Base-by-base conservation (phyloP, 1,140 invertebrate genomes). In the Drosophila kanapiae region DNA sequence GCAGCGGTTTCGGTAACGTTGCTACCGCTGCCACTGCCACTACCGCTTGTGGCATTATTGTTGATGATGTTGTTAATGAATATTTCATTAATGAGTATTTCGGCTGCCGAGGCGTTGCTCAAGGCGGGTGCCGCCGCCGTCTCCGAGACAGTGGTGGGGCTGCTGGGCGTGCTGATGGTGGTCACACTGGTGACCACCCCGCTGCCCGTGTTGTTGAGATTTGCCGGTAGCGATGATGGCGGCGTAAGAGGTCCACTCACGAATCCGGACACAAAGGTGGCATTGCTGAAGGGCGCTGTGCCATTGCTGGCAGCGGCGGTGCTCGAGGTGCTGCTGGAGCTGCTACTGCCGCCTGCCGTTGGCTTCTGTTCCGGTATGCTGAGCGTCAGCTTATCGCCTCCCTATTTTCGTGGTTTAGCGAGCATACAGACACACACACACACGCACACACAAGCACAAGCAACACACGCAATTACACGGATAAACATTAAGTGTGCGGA, bases 371-470 rank as follows among this genome's bases (percentile, higher is more conserved):
- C 93, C 62, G 93, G 94, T 74, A 96, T 94, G 67, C 95, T 94
- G 54, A 96, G 93, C 45, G 96, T 96, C 91, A 96, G 88, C 93
- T 96, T 96, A 92, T 96, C 96, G 78, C 96, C 96, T 78, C 96
- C 96, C 96, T 93, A 75, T 63, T 81, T 77, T 77, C 64, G 48
- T 74, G 68, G 70, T 69, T 53, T 58, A 86, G 64, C 53, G 57
- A 85, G 59, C 79, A 79, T 82, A 78, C 76, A 90, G n/a, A 42
- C 45, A 65, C 51, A 72, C 72, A 72, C n/a, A n/a, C 83, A 82
- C 64, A 90, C 85, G 92, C 85, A 93, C 92, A 93, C 87, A 92
- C 71, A 81, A 53, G 57, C 57, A 38, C 59, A 56, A 51, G 51
- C 67, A 70, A 70, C 38, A 68, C 64, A 70, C 72, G 69, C 68